Base-by-base conservation (phyloP, 30 jellyfish, hydroid and myxozoan genomes). In the Cassiopea andromeda region DNA sequence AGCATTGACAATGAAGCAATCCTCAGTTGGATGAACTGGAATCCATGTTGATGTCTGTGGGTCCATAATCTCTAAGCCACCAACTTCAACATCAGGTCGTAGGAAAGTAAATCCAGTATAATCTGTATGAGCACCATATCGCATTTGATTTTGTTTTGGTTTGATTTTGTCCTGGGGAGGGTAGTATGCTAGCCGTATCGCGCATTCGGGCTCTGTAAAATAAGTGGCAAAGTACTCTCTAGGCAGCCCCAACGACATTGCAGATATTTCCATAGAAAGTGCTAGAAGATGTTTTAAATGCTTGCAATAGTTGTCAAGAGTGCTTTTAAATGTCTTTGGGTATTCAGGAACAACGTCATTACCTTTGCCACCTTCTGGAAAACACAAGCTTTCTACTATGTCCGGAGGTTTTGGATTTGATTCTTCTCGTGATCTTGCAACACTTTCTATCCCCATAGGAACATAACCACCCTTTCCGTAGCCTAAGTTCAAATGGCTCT, bases 391-490 rank as follows among this genome's bases (percentile, higher is more conserved):
- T 64, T 85, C 93, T 38, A 85, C 93, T 38, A 57, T 5, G 46
- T 85, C 93, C 17, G 93, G 83, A 13, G 93, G 88, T 61, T 74
- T 74, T 9, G 74, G 12, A 1, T 44, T 17, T 61, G 60, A 64
- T 46, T 48, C 47, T 4, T 59, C 86, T 19, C 8, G 50, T 27
- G 93, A 85, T 12, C 82, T 74, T 74, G 93, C 81, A 12, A 85
- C 93, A 85, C 88, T 85, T 60, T 85, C 93, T 16, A 73, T 77
- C 6, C 93, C 93, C 82, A 75, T 68, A 2, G 93, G 93, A 9
- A 85, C 88, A 60, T 49, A 85, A 6, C 93, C 93, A 10, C 93
- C 93, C 43, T 75, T 85, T 48, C 93, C 93, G 47, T 85, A 85
- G 5, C 93, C 93, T 5, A 44, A n/a, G 9, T 61, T 16, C 70